Evolutionary conservation across 1,140 invertebrate genomes (phyloP), one percentile per base, ranked within the genome.

Genomic region (Eurytemora carolleeae): DNA sequence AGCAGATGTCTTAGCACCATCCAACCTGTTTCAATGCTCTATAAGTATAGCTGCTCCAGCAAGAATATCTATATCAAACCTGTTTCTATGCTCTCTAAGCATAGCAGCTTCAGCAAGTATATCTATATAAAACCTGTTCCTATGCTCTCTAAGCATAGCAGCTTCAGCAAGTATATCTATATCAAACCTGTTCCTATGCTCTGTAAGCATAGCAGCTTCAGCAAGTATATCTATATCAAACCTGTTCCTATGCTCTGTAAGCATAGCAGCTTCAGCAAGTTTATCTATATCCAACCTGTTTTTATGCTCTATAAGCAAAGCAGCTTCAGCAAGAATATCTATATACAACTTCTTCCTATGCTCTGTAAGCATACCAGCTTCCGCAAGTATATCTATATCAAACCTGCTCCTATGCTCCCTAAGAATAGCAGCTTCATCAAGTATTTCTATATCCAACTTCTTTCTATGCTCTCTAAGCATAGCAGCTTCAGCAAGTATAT

Each of bases 161-260:
- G 57, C 57, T 31, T 59, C 57, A 31, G 25, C 16, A 1, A 59
- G 24, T 18, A 59, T 59, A 17, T 59, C 57, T 1, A 24, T 24
- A 24, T 59, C 57, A 18, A 26, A 59, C 24, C n/a, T n/a, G n/a
- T n/a, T n/a, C n/a, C n/a, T n/a, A n/a, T n/a, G n/a, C n/a, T n/a
- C n/a, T n/a, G n/a, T n/a, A n/a, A n/a, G n/a, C n/a, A n/a, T n/a
- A n/a, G n/a, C n/a, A n/a, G n/a, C n/a, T n/a, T n/a, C n/a, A n/a
- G n/a, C n/a, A n/a, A n/a, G n/a, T n/a, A n/a, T n/a, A n/a, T n/a
- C n/a, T n/a, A n/a, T n/a, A n/a, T 98, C 93, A 56, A 98, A 76
- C 25, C 90, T 78, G 2, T 87, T 88, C 74, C 96, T 96, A 74
- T 97, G 90, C n/a, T n/a, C n/a, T n/a, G n/a, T n/a, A n/a, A n/a